These are phyloP conservation scores for Luperina testacea DNA, from an alignment of 2,888 invertebrate species.

Conservation along the genomic window DNA sequence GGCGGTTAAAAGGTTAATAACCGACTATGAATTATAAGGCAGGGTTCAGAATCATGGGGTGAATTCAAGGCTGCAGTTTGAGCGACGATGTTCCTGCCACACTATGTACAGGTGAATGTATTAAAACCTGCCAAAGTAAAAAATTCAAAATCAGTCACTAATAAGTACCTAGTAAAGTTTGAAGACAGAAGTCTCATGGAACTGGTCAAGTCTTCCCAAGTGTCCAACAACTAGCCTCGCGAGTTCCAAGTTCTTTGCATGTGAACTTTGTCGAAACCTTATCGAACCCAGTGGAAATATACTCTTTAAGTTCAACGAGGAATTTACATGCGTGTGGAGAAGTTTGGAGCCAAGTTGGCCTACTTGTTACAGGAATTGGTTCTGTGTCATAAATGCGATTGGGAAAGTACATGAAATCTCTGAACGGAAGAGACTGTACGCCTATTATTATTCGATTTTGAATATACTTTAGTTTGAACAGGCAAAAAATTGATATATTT, in stretches of 20 bases:
- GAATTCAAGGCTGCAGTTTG: too few species aligned
- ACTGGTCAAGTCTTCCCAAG: slow-evolving; percentile 69
- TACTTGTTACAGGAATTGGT: slow-evolving; percentile 22
- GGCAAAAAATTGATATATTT: neutral
- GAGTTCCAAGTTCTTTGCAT: slow-evolving; percentile 72
- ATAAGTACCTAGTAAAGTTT: slow-evolving; percentile 64
- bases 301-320: slow-evolving; percentile 62
- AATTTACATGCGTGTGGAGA: slow-evolving; percentile 50
- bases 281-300: slow-evolving; percentile 65
- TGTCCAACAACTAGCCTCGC: slow-evolving; percentile 54
- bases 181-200: slow-evolving; percentile 56
- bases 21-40: too few species aligned
- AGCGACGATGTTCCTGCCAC: too few species aligned
- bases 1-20: too few species aligned
- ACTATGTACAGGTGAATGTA: too few species aligned
- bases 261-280: slow-evolving; percentile 64
- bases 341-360: slow-evolving; percentile 24
- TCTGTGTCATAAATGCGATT: neutral
- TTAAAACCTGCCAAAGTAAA: neutral
- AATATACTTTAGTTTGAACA: neutral
- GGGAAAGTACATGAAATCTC: neutral
- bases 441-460: neutral
- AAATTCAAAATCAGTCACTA: slow-evolving; percentile 42
- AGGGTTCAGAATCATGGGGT: too few species aligned
- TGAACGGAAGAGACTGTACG: neutral